phyloP scores from a whole-genome alignment of 2,113 vertebrate genomes.

The Hiodon alosoides region DNA sequence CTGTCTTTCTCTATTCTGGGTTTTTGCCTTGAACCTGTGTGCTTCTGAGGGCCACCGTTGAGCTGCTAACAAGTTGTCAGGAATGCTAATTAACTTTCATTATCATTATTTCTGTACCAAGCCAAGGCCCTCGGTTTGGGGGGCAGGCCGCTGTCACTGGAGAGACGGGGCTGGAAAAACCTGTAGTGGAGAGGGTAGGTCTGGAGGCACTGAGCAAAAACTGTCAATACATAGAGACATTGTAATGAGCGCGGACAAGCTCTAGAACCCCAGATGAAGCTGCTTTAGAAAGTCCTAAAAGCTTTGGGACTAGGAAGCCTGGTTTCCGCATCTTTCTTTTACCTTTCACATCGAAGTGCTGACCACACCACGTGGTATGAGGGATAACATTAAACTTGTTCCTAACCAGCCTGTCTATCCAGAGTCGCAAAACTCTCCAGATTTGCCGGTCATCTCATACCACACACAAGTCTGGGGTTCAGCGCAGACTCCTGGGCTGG shows the following conservation, averaged over 20 bases:
- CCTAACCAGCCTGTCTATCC: too few relatives aligned
- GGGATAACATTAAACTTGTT: too few relatives aligned
- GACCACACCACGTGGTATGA: too few relatives aligned
- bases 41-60: constrained; percentile 31
- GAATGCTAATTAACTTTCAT: constrained; percentile 49
- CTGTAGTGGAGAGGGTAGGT: not conserved
- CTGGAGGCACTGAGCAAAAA: not conserved
- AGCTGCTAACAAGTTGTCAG: constrained; percentile 28
- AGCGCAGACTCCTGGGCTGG: too few relatives aligned
- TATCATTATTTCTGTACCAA: constrained; percentile 29
- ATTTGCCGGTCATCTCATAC: too few relatives aligned
- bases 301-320: too few relatives aligned
- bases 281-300: too few relatives aligned
- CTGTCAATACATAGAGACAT: not conserved
- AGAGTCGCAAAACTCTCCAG: too few relatives aligned
- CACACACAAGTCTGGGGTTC: too few relatives aligned
- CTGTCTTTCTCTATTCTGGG: not conserved
- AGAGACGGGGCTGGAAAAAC: constrained; percentile 24
- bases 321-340: too few relatives aligned
- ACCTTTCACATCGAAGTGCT: too few relatives aligned
- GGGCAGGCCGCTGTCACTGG: constrained; percentile 23
- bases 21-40: constrained; percentile 35
- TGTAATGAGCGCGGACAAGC: not conserved
- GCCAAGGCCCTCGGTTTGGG: constrained; percentile 18
- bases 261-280: too few relatives aligned